Conservation (phyloP, 2,797 vertebrate species). For the Lagorchestes hirsutus region DNA sequence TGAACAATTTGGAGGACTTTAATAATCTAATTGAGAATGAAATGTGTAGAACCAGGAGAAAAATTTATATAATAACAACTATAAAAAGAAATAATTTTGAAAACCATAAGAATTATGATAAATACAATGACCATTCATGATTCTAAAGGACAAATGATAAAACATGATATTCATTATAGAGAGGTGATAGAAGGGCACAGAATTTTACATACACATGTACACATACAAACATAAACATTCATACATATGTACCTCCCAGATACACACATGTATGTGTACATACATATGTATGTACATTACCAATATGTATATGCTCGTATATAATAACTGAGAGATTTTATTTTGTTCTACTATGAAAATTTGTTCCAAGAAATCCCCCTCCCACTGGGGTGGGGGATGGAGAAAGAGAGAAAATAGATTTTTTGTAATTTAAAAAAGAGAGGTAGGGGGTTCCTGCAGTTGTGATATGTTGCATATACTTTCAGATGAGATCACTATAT, state of each 20-base stretch:
- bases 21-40: not conserved
- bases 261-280: too few relatives aligned
- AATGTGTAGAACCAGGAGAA: not conserved
- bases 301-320: not conserved
- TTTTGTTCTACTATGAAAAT: not conserved
- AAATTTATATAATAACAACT: not conserved
- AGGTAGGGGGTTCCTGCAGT: not conserved
- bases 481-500: not conserved
- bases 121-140: not conserved
- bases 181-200: not conserved
- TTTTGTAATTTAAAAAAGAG: not conserved
- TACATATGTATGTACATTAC: not conserved
- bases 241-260: too few relatives aligned
- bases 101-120: not conserved
- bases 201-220: not conserved
- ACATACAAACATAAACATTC: too few relatives aligned
- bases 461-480: not conserved
- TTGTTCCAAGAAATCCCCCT: not conserved
- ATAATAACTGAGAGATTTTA: too few relatives aligned
- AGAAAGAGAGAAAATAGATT: not conserved
- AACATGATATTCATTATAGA: not conserved
- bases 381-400: too few relatives aligned
- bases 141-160: not conserved
- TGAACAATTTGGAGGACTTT: not conserved
- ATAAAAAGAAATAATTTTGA: not conserved